These are phyloP conservation scores for Coilia nasus DNA, from an alignment of 2,797 vertebrate genomes.

Conservation along the genomic window DNA sequence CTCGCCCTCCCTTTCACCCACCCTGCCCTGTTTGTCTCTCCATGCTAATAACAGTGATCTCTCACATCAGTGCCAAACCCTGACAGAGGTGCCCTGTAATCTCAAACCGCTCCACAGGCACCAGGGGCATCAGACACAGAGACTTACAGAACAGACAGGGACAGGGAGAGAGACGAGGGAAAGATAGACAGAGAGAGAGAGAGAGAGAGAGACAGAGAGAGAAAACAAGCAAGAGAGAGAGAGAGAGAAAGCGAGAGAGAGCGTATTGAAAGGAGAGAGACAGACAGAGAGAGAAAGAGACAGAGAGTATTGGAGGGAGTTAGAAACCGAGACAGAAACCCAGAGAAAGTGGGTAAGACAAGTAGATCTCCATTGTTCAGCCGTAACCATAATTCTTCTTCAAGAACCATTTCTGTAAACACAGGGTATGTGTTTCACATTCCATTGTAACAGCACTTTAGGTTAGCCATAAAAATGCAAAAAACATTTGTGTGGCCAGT, in stretches of 20 bases:
- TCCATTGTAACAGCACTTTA: background rate
- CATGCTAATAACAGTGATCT: slow-evolving; percentile 49
- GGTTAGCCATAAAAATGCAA: slow-evolving; percentile 19
- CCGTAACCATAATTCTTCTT: background rate
- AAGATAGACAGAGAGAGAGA: background rate
- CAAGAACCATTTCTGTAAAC: slow-evolving; percentile 13
- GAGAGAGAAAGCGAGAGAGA: no score
- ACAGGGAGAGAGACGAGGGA: background rate
- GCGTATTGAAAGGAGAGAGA: no score
- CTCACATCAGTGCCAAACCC: slow-evolving; percentile 28
- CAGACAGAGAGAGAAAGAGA: slow-evolving; percentile 22
- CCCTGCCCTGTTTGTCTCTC: slow-evolving; percentile 38
- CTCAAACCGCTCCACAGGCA: slow-evolving; percentile 29
- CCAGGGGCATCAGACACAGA: slow-evolving; percentile 7
- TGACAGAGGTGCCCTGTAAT: slow-evolving; percentile 51
- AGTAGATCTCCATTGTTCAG: background rate
- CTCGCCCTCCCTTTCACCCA: slow-evolving; percentile 36
- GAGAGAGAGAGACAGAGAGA: no score
- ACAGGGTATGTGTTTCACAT: background rate
- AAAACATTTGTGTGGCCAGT: background rate
- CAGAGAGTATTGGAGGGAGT: background rate
- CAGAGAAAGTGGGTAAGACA: background rate
- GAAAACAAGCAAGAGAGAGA: no score
- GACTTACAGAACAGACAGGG: slow-evolving; percentile 8
- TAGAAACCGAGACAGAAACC: background rate